Evolutionary conservation across 2,113 vertebrate genomes (phyloP), one percentile per base, ranked within the genome.

Genomic region (Sander vitreus): DNA sequence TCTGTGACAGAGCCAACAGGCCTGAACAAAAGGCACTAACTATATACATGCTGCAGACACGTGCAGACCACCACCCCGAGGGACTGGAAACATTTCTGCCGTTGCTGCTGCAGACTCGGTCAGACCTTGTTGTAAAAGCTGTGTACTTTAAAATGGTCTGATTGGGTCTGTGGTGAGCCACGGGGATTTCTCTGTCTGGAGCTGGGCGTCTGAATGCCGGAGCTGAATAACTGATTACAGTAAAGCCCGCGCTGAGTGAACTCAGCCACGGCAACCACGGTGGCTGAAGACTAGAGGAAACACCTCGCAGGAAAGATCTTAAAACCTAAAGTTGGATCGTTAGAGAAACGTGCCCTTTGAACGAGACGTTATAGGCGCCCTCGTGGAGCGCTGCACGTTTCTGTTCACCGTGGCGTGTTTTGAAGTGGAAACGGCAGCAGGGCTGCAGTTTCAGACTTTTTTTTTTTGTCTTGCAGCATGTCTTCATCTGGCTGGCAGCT

Each of bases 201-300:
- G 66, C 63, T 23, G 59, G 36, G 19, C 81, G 85, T 69, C 70
- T 80, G 87, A 87, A 83, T 36, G 71, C 80, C 79, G 47, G 80
- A 72, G 84, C 83, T 88, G 89, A 89, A 89, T 87, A 70, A 84
- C 80, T 85, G 91, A 91, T 92, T 84, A 80, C 73, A 62, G 74
- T 58, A 67, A 83, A 90, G 70, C 76, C 78, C 5, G 27, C 9
- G 13, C 76, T 59, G 78, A 75, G 80, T 91, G 79, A 57, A 74
- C 77, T 81, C 50, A 76, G 71, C 80, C 69, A 62, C 51, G 60
- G 71, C 25, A 8, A 33, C 71, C 60, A 21, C 5, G 9, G 71
- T 72, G 48, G 51, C 80, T 72, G 58, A 87, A 80, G 57, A 75
- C 80, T 3, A 36, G 48, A 72, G 79, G 69, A 85, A 84, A 78